phyloP scores from a whole-genome alignment of 2,888 invertebrate species.

The Aphodius sticticus region DNA sequence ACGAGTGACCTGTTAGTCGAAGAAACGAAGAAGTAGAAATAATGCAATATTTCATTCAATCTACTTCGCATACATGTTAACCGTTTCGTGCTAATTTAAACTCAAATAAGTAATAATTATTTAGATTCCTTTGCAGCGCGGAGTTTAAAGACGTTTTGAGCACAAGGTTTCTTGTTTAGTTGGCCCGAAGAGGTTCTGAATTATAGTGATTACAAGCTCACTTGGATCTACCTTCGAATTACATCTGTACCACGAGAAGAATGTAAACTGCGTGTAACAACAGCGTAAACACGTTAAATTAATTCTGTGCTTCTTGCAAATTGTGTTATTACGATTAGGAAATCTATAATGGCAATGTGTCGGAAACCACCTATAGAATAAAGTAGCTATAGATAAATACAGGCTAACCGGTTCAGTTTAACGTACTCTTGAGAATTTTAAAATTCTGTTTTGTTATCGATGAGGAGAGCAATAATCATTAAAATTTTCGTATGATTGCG shows the following conservation, averaged over 20 bases:
- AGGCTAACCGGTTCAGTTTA: no score
- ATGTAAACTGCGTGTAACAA: neutral
- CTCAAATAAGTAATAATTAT: constrained; percentile 33
- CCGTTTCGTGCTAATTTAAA: constrained; percentile 29
- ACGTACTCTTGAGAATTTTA: no score
- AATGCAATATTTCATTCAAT: constrained; percentile 24
- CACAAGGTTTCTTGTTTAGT: constrained; percentile 31
- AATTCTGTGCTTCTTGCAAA: neutral
- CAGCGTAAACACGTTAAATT: neutral
- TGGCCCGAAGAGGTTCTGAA: constrained; percentile 28
- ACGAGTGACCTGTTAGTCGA: constrained; percentile 7
- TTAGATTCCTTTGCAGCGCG: constrained; percentile 28
- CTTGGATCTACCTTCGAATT: constrained; percentile 30
- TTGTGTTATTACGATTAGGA: neutral
- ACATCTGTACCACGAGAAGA: constrained; percentile 18
- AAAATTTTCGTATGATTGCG: neutral
- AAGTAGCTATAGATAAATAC: no score
- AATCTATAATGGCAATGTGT: neutral
- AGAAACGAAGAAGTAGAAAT: neutral
- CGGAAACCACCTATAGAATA: neutral
- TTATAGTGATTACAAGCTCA: constrained; percentile 31
- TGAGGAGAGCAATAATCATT: neutral
- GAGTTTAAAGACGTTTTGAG: constrained; percentile 35
- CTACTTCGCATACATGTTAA: constrained; percentile 19
- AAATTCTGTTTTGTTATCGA: neutral